Evolutionary conservation across 1,140 invertebrate genomes (phyloP), one percentile per base, ranked within the genome.

Genomic region (Lasaia peninsularis): DNA sequence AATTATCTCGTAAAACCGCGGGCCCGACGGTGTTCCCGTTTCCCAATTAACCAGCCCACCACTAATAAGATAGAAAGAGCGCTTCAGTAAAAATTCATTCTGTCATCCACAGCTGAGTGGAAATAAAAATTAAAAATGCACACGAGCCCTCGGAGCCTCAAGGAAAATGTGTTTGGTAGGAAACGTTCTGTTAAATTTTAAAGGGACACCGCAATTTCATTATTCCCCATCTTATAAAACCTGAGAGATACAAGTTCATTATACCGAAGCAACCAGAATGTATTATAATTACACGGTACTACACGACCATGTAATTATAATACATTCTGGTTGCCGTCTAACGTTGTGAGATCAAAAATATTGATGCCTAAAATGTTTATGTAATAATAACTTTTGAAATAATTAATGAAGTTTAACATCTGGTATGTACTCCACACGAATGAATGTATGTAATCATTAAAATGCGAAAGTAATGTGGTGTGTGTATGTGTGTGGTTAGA

Each of bases 81-180:
- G 62, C 68, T 67, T 78, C 73, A 79, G 73, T 80, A 80, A 84
- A 84, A 79, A 81, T 84, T 81, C 75, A 81, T 54, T 62, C 61
- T 67, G 80, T 77, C 80, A 80, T 78, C 75, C 67, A 65, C 67
- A 55, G 62, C 52, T 60, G 67, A 63, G 67, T 63, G 71, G 71
- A 58, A 66, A 73, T 83, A 75, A 80, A 83, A 78, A 78, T 80
- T 81, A 77, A 84, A 81, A 78, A 84, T 78, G 78, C 75, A 84
- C 78, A 81, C 78, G 64, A 67, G 66, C 56, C 63, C 54, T 62
- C 58, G 56, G 64, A 58, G 71, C 75, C 75, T 80, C 73, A 79
- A 81, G 80, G 74, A 82, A 85, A 79, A 78, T 69, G 71, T 76
- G 77, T 63, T 73, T 57, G 71, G 63, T 69, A 48, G 62, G 50